Percentiles rank a stretch among this genome's conserved stretches.
phyloP scores from a whole-genome alignment of 2,113 vertebrate genomes.

The Lycaon pictus region DNA sequence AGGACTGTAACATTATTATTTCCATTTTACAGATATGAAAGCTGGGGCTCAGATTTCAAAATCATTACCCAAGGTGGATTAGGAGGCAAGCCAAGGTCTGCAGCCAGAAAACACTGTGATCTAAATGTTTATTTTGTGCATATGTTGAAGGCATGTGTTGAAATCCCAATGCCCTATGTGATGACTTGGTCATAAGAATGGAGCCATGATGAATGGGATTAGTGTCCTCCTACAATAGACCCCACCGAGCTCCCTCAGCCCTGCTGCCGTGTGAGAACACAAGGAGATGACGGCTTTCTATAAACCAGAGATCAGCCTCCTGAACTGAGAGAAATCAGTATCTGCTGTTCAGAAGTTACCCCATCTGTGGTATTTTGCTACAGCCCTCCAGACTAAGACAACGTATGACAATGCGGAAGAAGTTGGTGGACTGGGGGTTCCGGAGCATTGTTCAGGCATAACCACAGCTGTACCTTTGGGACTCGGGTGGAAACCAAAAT shows the following conservation, averaged over 20 bases:
- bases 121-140: background rate
- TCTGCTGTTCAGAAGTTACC: background rate
- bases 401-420: background rate
- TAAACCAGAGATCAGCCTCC: background rate
- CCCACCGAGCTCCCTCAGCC: background rate
- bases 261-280: no score
- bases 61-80: background rate
- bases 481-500: background rate
- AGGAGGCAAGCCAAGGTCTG: background rate
- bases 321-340: background rate
- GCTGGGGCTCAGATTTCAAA: background rate
- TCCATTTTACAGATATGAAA: conserved; percentile 32
- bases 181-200: background rate
- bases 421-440: no score
- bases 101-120: background rate
- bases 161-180: background rate
- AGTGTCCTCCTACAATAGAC: background rate
- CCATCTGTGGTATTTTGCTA: background rate
- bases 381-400: background rate
- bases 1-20: background rate
- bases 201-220: background rate
- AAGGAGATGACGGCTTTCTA: background rate
- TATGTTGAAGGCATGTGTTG: background rate
- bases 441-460: background rate
- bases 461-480: background rate